Evolutionary conservation across 2,113 vertebrate species (phyloP), one percentile per base, ranked within the genome.

Genomic region (Athene noctua): DNA sequence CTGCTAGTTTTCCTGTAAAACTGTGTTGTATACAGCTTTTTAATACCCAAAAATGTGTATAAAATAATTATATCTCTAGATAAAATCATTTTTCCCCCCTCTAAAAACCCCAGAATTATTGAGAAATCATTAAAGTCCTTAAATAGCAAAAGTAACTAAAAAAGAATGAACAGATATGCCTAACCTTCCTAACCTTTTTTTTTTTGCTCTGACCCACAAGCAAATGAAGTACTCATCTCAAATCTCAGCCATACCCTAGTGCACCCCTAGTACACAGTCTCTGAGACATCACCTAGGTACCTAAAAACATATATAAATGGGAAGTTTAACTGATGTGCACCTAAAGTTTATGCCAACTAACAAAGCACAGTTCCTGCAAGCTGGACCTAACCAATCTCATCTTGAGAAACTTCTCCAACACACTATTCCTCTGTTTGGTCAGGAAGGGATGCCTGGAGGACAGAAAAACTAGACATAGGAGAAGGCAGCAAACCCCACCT

Each of bases 331-430:
- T 65, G 58, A 73, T 65, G 36, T 27, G 47, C 46, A 67, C 27
- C 61, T 32, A n/a, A 83, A 11, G 23, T 44, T 96, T 92, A 82
- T 5, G 30, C 29, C 92, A 81, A 84, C 36, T 81, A 72, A 70
- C 13, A 80, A 90, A 78, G 59, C 51, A 73, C 29, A 85, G 30
- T 51, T 95, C 38, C 86, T 93, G 38, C 75, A 84, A 81, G 82
- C 21, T 83, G 42, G 42, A 77, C 63, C 54, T 54, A 97, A 90
- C 51, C 57, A 27, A 92, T 68, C 38, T 90, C 61, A 78, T 63
- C 85, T 89, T 82, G 63, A 61, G 91, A 70, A 95, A 88, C 72
- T 91, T 94, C 73, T 82, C 59, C 84, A 71, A 80, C 32, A 91
- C 63, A 40, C 62, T 90, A 10, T 79, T 86, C 30, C 44, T 90